Base-by-base conservation (phyloP, 2,797 vertebrate genomes). In the Heliangelus exortis region DNA sequence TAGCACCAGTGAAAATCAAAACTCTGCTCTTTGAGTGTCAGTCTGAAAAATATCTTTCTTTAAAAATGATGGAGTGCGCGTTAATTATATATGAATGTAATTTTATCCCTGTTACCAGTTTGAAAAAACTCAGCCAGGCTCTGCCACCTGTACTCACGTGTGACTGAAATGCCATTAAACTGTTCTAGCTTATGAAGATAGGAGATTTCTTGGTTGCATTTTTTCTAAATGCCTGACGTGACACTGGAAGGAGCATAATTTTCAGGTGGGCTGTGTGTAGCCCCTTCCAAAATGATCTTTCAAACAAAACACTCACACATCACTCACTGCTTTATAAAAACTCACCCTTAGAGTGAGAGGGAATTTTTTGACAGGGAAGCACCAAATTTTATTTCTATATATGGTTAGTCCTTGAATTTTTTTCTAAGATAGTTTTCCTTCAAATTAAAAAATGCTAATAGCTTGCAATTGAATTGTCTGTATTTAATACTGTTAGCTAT, bases 71-170 rank as follows among this genome's bases (percentile, higher is more conserved):
- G 73, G 67, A 92, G 63, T 4, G 0, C 67, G 10, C 57, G 84
- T 94, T 95, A 95, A 96, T 96, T 93, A 96, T 90, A 89, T 23
- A 92, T 95, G 53, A 95, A 67, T 74, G 68, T 87, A 94, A 87
- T 95, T 95, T 93, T 93, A 93, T 92, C 53, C 86, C 57, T 10
- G 69, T 81, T 93, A 73, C 33, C 51, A 69, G 48, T 86, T 63
- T 88, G 93, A 88, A 87, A 90, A 94, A 89, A 28, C 84, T 82
- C 71, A 87, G 57, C 45, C 41, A 77, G 61, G n/a, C 57, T 93
- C 67, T 31, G 51, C 86, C 81, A 94, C 93, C 73, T 96, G 61
- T 74, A 57, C 61, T 87, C 21, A n/a, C 7, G 1, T 71, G 91
- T 89, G 85, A 84, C 71, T 82, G 57, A 90, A 93, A 90, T 76